Evolutionary conservation across 1,140 invertebrate species (phyloP).

Genomic region (Polyergus mexicanus): DNA sequence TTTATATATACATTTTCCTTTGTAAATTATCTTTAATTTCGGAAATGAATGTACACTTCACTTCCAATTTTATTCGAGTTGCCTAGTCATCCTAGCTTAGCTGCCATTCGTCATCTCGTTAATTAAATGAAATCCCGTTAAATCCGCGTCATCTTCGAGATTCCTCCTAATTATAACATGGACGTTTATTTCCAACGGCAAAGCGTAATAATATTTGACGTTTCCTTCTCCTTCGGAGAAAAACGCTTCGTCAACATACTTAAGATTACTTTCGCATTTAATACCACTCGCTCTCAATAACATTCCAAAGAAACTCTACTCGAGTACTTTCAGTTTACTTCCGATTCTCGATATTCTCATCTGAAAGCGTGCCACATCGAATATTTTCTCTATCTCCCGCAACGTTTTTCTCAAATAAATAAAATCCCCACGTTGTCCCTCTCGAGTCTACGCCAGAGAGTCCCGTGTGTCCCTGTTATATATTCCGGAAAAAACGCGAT

Average conservation of each 20-base stretch:
- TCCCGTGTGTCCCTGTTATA: background rate
- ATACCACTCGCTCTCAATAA: background rate
- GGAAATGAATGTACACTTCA: slow-evolving; percentile 29
- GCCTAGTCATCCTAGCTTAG: slow-evolving; percentile 7
- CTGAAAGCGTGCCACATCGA: background rate
- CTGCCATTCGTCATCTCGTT: slow-evolving; percentile 28
- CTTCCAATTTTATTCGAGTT: background rate
- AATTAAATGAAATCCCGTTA: background rate
- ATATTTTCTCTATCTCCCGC: background rate
- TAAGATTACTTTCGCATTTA: slow-evolving; percentile 32
- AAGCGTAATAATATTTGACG: slow-evolving; percentile 21
- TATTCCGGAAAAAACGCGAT: background rate
- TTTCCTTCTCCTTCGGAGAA: background rate
- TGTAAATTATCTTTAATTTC: background rate
- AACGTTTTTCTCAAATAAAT: background rate
- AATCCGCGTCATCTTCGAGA: background rate
- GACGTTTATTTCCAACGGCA: slow-evolving; percentile 48
- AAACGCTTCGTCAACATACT: slow-evolving; percentile 6
- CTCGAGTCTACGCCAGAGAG: background rate
- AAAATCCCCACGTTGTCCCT: background rate
- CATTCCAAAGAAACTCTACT: background rate
- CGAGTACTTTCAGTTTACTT: background rate
- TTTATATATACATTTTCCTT: slow-evolving; percentile 14
- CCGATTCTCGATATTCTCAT: background rate
- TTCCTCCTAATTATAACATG: slow-evolving; percentile 46